These are phyloP conservation scores for Habroteleia sp. DNA, from an alignment of 2,888 invertebrate species.

Conservation along the genomic window DNA sequence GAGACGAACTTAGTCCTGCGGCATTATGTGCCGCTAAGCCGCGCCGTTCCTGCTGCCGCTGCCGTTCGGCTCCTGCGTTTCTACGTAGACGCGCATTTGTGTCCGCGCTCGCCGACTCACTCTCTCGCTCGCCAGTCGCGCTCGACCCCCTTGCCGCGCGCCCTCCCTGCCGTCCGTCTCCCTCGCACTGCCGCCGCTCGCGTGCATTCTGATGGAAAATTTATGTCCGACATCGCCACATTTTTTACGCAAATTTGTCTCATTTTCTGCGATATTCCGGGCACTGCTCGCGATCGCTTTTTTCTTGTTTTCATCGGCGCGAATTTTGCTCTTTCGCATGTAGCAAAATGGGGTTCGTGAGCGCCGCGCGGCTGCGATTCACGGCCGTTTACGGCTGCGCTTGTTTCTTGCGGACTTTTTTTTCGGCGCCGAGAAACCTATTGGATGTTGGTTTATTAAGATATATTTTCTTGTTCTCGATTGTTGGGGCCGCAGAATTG, in stretches of 20 bases:
- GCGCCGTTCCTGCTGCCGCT: constrained; percentile 37
- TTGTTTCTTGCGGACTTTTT: constrained; percentile 16
- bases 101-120: constrained; percentile 32
- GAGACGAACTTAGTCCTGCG: constrained; percentile 38
- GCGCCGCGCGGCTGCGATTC: constrained; percentile 23
- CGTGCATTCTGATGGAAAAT: constrained; percentile 60
- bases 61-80: constrained; percentile 39
- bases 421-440: neutral
- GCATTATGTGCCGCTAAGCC: constrained; percentile 36
- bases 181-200: constrained; percentile 4
- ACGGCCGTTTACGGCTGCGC: constrained; percentile 26
- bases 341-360: constrained; percentile 23
- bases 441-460: constrained; percentile 17
- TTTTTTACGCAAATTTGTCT: constrained; percentile 64
- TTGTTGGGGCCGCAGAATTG: neutral
- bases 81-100: constrained; percentile 18
- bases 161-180: neutral
- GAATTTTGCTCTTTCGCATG: constrained; percentile 35
- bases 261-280: constrained; percentile 55
- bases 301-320: constrained; percentile 1
- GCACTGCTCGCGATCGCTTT: constrained; percentile 31
- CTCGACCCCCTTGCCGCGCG: constrained; percentile 1
- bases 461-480: neutral
- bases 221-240: constrained; percentile 59
- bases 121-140: constrained; percentile 1